Evolutionary conservation across 2,888 invertebrate species (phyloP).

Genomic region (Odontocerum albicorne): DNA sequence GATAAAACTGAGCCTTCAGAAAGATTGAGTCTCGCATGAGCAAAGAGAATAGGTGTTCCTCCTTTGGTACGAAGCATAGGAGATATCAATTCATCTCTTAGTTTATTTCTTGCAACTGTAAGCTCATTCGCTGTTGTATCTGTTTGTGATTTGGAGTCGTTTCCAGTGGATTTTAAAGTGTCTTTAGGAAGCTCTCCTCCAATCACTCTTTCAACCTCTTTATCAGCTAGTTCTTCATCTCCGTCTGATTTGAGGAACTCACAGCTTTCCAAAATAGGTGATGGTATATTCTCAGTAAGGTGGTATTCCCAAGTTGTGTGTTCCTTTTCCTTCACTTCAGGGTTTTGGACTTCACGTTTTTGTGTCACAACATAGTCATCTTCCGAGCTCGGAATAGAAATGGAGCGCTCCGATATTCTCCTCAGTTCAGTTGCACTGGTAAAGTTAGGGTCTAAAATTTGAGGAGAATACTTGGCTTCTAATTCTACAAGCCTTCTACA

Average conservation of each 20-base stretch:
- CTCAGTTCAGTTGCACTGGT: constrained; percentile 68
- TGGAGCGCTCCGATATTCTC: constrained; percentile 72
- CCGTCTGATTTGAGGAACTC: constrained; percentile 64
- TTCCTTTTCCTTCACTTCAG: constrained; percentile 51
- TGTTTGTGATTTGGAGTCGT: constrained; percentile 32
- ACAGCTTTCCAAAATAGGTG: constrained; percentile 62
- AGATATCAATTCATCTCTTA: constrained; percentile 68
- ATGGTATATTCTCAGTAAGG: constrained; percentile 63
- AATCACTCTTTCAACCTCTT: constrained; percentile 54
- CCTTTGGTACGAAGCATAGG: constrained; percentile 72
- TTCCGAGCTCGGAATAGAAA: constrained; percentile 73
- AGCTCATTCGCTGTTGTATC: constrained; percentile 28
- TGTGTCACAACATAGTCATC: constrained; percentile 32
- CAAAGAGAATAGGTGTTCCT: constrained; percentile 77
- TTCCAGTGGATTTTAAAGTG: too few species aligned
- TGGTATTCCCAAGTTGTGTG: constrained; percentile 63
- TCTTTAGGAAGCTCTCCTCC: too few species aligned
- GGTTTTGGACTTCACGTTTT: constrained; percentile 51
- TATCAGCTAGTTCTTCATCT: constrained; percentile 59
- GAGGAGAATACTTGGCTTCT: constrained; percentile 66
- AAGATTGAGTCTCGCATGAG: constrained; percentile 76
- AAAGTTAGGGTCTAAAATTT: constrained; percentile 63
- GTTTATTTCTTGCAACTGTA: constrained; percentile 52
- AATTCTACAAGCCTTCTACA: constrained; percentile 66
- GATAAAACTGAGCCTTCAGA: constrained; percentile 84